phyloP scores from a whole-genome alignment of 1,140 invertebrate species.

The Venustaconcha ellipsiformis region DNA sequence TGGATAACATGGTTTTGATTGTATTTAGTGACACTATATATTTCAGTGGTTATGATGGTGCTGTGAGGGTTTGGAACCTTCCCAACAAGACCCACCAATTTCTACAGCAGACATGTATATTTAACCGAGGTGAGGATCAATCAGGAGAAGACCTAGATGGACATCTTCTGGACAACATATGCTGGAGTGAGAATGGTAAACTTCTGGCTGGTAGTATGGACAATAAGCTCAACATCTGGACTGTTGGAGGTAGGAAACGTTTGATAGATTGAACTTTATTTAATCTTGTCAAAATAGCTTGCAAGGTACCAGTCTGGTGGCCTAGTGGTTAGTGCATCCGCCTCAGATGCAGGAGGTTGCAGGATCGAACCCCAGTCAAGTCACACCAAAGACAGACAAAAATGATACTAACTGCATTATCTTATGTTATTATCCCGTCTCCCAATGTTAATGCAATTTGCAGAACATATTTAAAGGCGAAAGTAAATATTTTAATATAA shows the following conservation, averaged over 20 bases:
- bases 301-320: too few relatives aligned
- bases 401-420: too few relatives aligned
- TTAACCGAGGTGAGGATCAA: slow-evolving; percentile 71
- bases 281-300: too few relatives aligned
- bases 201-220: slow-evolving; percentile 74
- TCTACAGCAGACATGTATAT: slow-evolving; percentile 75
- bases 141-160: slow-evolving; percentile 73
- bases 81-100: slow-evolving; percentile 66
- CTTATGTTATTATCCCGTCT: too few relatives aligned
- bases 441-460: too few relatives aligned
- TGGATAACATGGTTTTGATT: too few relatives aligned
- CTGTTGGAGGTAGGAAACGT: slow-evolving; percentile 64
- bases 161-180: slow-evolving; percentile 71
- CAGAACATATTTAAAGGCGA: too few relatives aligned
- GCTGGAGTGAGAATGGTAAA: slow-evolving; percentile 73
- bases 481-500: too few relatives aligned
- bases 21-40: neutral
- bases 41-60: slow-evolving; percentile 76
- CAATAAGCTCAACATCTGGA: slow-evolving; percentile 75
- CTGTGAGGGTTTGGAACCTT: slow-evolving; percentile 75
- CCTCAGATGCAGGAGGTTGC: too few relatives aligned
- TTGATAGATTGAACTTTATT: neutral
- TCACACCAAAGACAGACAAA: too few relatives aligned
- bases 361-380: too few relatives aligned
- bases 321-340: too few relatives aligned